Percentiles rank a stretch among this genome's conserved stretches.
These are phyloP conservation scores for Zootoca vivipara DNA, from an alignment of 2,113 vertebrate species.

Conservation along the genomic window DNA sequence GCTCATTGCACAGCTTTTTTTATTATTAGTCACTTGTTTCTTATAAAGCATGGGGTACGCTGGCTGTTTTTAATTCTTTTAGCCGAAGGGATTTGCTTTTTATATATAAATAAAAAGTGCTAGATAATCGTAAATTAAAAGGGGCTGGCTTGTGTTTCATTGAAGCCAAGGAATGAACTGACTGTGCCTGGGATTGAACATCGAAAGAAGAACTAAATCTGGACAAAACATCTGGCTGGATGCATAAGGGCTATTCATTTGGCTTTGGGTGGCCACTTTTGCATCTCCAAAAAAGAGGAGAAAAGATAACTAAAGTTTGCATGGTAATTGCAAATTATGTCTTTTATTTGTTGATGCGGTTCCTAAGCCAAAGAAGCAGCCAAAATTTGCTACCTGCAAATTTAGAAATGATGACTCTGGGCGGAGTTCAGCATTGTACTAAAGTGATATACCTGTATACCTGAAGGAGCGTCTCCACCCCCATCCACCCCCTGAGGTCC, in stretches of 20 bases:
- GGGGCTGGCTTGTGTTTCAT: background rate
- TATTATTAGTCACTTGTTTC: slow-evolving; percentile 60
- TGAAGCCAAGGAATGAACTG: background rate
- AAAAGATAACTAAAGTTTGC: no score
- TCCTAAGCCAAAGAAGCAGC: no score
- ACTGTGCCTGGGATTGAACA: background rate
- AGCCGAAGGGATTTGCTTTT: slow-evolving; percentile 13
- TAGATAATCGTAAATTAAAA: slow-evolving; percentile 22
- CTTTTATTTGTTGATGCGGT: no score
- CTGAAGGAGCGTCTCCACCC: no score
- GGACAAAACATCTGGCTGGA: background rate
- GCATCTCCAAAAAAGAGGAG: no score
- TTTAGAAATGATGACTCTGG: no score
- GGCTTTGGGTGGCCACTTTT: background rate
- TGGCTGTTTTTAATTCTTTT: slow-evolving; percentile 56
- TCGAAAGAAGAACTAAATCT: background rate
- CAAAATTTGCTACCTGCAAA: no score
- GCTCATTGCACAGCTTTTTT: slow-evolving; percentile 66
- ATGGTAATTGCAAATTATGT: no score
- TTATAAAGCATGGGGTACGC: slow-evolving; percentile 41
- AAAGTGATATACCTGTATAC: no score
- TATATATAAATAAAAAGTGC: background rate
- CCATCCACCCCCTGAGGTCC: no score
- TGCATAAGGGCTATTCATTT: background rate
- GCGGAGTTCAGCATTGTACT: no score